Percentiles rank a stretch among this genome's conserved stretches.
These are phyloP conservation scores for Spea bombifrons DNA, from an alignment of 2,113 vertebrate genomes.

Conservation along the genomic window DNA sequence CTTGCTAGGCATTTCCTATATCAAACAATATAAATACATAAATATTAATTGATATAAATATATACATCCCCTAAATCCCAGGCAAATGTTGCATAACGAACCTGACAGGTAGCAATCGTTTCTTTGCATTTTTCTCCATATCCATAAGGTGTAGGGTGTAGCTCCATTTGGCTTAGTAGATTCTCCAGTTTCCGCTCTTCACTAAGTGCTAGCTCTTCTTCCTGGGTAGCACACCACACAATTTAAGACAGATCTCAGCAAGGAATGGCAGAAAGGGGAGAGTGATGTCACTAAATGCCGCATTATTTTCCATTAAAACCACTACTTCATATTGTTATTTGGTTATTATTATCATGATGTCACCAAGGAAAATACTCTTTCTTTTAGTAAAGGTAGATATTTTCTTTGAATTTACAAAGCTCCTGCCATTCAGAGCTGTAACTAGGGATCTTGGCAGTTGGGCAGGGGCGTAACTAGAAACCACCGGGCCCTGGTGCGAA, in stretches of 20 bases:
- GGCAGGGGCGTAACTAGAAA: no score
- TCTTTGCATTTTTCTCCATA: background rate
- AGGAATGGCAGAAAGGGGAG: background rate
- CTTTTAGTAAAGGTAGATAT: no score
- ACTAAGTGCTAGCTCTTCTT: conserved; percentile 65
- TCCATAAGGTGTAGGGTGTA: no score
- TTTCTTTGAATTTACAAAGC: no score
- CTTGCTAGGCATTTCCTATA: background rate
- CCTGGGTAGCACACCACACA: conserved; percentile 50
- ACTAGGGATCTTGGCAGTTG: no score
- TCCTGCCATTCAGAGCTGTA: no score
- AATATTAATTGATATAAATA: background rate
- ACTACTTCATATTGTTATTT: no score
- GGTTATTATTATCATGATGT: no score
- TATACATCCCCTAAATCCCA: background rate
- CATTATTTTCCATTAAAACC: no score
- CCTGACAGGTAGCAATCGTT: background rate
- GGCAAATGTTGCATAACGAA: background rate
- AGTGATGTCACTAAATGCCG: background rate
- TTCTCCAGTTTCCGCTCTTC: conserved; percentile 64
- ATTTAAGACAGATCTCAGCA: background rate
- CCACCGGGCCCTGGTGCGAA: no score
- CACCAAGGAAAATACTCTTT: no score
- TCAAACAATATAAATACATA: background rate
- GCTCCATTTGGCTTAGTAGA: conserved; percentile 54